These are phyloP conservation scores for Calidris pygmaea DNA, from an alignment of 2,113 vertebrate species.

Conservation along the genomic window DNA sequence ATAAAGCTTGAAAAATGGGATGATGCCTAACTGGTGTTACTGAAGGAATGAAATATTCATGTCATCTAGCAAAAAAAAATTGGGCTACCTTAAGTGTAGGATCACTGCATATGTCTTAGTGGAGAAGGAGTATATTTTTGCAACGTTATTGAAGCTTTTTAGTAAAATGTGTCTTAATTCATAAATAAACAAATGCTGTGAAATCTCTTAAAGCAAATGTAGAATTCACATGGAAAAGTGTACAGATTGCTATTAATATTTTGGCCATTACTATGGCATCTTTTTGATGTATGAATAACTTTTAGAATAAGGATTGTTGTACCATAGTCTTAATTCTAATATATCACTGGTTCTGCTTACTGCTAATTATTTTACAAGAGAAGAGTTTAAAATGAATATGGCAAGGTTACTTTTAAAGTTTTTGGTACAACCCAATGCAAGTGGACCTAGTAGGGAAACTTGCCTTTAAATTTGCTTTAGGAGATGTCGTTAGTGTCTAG, in stretches of 20 bases:
- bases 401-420: not conserved
- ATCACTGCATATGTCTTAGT: not conserved
- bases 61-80: not conserved
- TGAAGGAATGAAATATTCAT: not conserved
- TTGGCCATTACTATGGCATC: not conserved
- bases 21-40: not conserved
- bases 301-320: not conserved
- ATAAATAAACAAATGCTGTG: not conserved
- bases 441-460: not conserved
- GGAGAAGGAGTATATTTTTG: not conserved
- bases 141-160: not conserved
- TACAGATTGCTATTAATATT: not conserved
- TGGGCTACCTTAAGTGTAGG: accelerated
- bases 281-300: not conserved
- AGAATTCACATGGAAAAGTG: not conserved
- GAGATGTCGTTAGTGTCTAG: not conserved
- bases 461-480: not conserved
- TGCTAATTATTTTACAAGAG: not conserved
- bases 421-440: not conserved
- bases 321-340: not conserved
- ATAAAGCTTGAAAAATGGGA: not conserved
- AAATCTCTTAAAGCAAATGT: not conserved
- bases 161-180: not conserved
- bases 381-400: not conserved
- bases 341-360: not conserved